Conservation (phyloP, 23 tunicate genomes). For the Clavelina lepadiformis region DNA sequence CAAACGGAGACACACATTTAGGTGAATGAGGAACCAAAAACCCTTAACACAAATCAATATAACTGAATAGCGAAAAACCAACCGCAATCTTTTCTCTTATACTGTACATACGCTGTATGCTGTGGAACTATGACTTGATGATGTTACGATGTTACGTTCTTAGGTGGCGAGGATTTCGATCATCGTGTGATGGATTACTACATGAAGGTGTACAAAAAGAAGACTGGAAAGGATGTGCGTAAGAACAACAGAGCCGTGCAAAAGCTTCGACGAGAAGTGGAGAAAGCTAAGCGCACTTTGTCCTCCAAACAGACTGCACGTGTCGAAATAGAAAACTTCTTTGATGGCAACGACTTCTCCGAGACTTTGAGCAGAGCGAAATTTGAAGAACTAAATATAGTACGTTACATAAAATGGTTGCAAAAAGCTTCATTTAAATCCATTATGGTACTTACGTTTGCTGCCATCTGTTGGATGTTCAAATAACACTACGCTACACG, state of each 20-base stretch:
- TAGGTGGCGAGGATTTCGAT: slow-evolving; percentile 63
- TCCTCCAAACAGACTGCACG: slow-evolving; percentile 41
- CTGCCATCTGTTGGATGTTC: not conserved
- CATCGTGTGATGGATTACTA: slow-evolving; percentile 46
- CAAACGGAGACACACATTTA: slow-evolving; percentile 80
- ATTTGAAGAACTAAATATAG: slow-evolving; percentile 50
- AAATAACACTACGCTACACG: not conserved
- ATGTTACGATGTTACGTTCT: too few species aligned
- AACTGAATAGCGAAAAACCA: too few species aligned
- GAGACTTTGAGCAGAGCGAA: slow-evolving; percentile 33
- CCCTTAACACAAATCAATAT: too few species aligned
- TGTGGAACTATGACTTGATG: too few species aligned
- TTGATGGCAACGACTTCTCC: slow-evolving; percentile 39
- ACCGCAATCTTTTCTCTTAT: too few species aligned
- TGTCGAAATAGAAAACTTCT: slow-evolving; percentile 43
- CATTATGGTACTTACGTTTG: not conserved
- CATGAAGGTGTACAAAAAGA: slow-evolving; percentile 35
- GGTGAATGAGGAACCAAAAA: too few species aligned
- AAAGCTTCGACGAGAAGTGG: slow-evolving; percentile 40
- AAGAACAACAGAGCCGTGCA: slow-evolving; percentile 35
- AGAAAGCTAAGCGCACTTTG: slow-evolving; percentile 41
- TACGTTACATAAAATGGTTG: not conserved
- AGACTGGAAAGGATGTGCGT: slow-evolving; percentile 31
- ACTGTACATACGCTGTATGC: too few species aligned
- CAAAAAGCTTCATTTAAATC: not conserved